Base-by-base conservation (phyloP, 2,888 invertebrate species). In the Panopea generosa region DNA sequence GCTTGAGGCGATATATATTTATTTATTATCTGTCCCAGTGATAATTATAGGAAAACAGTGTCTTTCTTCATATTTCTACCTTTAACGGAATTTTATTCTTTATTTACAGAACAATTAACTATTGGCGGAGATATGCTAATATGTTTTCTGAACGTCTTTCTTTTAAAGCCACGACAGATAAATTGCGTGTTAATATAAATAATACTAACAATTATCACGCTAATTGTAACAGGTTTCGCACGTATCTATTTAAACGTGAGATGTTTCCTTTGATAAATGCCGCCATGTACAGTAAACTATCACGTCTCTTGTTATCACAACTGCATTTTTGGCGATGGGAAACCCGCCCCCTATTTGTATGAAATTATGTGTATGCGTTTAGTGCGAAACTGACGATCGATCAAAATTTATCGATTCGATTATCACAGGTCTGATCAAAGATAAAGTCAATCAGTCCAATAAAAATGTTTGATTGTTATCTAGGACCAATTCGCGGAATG, bases 401-500 rank as follows among this genome's bases (percentile, higher is more conserved):
- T 59, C 27, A 59, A 27, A 33, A 40, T 22, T 60, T 38, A 68
- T 49, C n/a, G 24, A n/a, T 63, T 70, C 63, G 70, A 63, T 70
- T 62, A 70, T 62, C 63, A 49, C 43, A n/a, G 14, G 20, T 22
- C 20, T 29, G 27, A 18, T 29, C 27, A 56, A 33, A 9, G 38
- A 38, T 38, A 56, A n/a, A 16, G 14, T 18, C 14, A 29, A 56
- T 3, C 11, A 14, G 38, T 11, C 57, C 49, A 62, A 70, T 70
- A 70, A 70, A 70, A 63, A 47, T 70, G 70, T 70, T 27, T 22
- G 62, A 57, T 70, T 56, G 16, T 57, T 70, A 70, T 70, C 70
- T 20, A 49, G 14, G 22, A 49, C 40, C n/a, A 50, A 50, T 70
- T 70, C 62, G 56, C 62, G 70, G 70, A 63, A 70, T 70, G 62